phyloP scores from a whole-genome alignment of 2,113 vertebrate species.

The Crotalus tigris region DNA sequence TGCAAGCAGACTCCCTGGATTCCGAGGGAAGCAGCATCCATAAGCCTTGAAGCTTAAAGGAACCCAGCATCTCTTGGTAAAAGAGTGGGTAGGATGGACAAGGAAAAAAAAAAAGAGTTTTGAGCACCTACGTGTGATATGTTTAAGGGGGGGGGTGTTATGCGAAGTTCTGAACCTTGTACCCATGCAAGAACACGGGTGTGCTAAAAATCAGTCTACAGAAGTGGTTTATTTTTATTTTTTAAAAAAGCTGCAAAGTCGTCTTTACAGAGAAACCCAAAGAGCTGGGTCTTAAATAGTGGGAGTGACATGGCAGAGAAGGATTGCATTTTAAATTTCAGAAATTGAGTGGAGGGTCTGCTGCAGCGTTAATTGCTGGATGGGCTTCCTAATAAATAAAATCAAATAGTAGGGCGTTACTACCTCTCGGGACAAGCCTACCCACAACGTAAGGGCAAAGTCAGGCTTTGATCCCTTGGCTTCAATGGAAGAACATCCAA shows the following conservation, averaged over 20 bases:
- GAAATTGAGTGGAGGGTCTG: not conserved
- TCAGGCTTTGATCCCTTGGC: not conserved
- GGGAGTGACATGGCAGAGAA: not conserved
- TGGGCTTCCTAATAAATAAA: not conserved
- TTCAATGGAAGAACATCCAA: not conserved
- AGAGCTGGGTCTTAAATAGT: not conserved
- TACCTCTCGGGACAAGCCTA: not conserved
- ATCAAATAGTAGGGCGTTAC: not conserved
- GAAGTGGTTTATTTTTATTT: not conserved
- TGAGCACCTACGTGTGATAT: not conserved
- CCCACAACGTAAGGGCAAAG: not conserved
- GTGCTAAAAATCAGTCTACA: not conserved
- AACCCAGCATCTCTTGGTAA: not conserved
- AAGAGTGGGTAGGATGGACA: slow-evolving; percentile 21
- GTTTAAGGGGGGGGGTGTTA: not conserved
- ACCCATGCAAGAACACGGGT: not conserved
- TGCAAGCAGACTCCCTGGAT: accelerated
- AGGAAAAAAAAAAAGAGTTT: not conserved
- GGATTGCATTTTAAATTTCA: not conserved
- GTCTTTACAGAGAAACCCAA: accelerated
- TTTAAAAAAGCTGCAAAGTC: not conserved
- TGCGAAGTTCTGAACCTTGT: not conserved
- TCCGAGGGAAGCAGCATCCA: not conserved
- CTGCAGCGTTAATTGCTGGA: not conserved
- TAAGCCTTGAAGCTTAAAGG: slow-evolving; percentile 11